Evolutionary conservation across 2,113 vertebrate genomes (phyloP).

Genomic region (Hydropotes inermis): DNA sequence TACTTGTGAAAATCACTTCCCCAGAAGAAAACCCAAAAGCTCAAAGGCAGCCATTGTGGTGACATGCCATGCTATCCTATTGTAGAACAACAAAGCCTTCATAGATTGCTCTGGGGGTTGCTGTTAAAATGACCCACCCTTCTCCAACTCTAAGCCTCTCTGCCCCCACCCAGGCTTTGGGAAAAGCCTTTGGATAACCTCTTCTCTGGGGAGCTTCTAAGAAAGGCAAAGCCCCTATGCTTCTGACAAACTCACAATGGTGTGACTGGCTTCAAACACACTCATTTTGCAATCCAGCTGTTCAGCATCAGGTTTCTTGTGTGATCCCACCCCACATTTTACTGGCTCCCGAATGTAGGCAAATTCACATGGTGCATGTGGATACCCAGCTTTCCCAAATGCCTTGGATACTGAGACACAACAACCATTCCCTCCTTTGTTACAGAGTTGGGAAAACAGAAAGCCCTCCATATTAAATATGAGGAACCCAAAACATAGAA

Average conservation of each 20-base stretch:
- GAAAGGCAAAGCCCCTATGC: slow-evolving; percentile 16
- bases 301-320: slow-evolving; percentile 52
- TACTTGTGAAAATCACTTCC: slow-evolving; percentile 9
- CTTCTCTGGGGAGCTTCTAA: slow-evolving; percentile 46
- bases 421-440: neutral
- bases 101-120: neutral
- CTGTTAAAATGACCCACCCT: neutral
- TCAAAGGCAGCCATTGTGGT: neutral
- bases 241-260: slow-evolving; percentile 49
- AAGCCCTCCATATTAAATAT: neutral
- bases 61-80: neutral
- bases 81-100: slow-evolving; percentile 1
- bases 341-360: slow-evolving; percentile 38
- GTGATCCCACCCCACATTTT: slow-evolving; percentile 38
- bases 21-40: neutral
- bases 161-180: neutral
- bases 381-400: slow-evolving; percentile 28
- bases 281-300: slow-evolving; percentile 50
- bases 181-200: slow-evolving; percentile 38
- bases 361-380: slow-evolving; percentile 29
- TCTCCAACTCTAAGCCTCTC: neutral
- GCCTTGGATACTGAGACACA: slow-evolving; percentile 10
- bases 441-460: slow-evolving; percentile 36
- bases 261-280: slow-evolving; percentile 33
- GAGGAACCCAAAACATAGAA: neutral